Conservation (phyloP, 2,113 vertebrate species). For the Bubo scandiacus region DNA sequence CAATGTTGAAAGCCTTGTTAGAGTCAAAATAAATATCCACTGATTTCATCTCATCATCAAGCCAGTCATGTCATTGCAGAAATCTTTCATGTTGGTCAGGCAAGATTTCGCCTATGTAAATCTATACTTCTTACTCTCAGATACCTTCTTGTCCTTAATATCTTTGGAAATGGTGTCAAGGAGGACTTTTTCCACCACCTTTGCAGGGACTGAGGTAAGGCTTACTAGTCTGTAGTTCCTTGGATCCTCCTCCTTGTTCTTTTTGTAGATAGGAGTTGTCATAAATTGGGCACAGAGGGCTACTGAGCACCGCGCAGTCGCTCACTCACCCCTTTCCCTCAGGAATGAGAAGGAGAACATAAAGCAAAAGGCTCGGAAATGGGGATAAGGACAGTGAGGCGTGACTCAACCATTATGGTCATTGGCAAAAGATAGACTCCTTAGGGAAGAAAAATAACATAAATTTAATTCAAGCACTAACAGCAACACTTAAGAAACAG, state of each 20-base stretch:
- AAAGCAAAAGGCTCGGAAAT: no score
- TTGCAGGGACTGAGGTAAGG: background rate
- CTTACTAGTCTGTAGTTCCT: background rate
- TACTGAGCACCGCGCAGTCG: no score
- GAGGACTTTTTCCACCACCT: background rate
- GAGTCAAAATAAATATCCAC: background rate
- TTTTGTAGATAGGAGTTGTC: background rate
- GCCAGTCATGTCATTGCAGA: background rate
- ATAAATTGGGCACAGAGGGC: no score
- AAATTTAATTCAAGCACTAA: no score
- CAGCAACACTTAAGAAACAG: no score
- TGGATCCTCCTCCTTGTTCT: background rate
- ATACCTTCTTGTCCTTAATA: background rate
- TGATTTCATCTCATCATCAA: background rate
- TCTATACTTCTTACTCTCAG: background rate
- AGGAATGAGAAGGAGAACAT: no score
- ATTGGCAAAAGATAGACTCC: no score
- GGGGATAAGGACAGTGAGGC: no score
- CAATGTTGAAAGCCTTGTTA: background rate
- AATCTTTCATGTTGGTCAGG: background rate
- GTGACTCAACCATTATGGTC: no score
- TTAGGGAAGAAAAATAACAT: no score
- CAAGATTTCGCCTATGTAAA: background rate
- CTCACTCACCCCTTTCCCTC: no score
- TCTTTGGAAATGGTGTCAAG: background rate